Evolutionary conservation across 1,140 invertebrate genomes (phyloP).

Genomic region (Psilanteris sp.): DNA sequence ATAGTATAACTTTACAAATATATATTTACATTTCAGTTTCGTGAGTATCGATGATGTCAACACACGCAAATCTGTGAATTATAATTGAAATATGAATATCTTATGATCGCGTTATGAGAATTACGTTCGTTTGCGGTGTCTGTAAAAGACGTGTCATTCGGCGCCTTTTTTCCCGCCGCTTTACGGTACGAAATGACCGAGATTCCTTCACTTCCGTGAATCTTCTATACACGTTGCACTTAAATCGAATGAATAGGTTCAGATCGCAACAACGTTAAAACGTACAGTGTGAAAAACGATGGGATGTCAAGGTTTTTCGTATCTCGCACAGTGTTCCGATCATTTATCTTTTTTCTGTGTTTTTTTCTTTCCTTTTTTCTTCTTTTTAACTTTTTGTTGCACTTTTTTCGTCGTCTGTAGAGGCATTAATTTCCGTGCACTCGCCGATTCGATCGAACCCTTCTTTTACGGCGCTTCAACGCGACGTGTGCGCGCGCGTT

Average conservation of each 20-base stretch:
- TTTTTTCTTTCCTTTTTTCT: not conserved
- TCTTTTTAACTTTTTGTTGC: constrained; percentile 5
- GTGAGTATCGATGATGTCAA: no score
- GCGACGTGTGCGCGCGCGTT: constrained; percentile 26
- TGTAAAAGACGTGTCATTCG: constrained; percentile 25
- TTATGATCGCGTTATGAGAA: constrained; percentile 10
- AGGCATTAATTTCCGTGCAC: constrained; percentile 56
- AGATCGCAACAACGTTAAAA: constrained; percentile 59
- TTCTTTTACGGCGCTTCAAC: constrained; percentile 28
- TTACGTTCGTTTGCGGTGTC: constrained; percentile 7
- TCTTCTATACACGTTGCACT: constrained; percentile 44
- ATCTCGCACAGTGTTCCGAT: constrained; percentile 39
- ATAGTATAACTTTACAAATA: no score
- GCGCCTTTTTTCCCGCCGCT: constrained; percentile 5
- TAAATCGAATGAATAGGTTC: constrained; percentile 62
- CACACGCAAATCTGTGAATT: no score
- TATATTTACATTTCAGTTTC: no score
- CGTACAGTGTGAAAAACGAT: constrained; percentile 57
- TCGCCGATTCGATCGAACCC: constrained; percentile 43
- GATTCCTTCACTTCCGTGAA: constrained; percentile 46
- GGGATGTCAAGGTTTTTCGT: constrained; percentile 57
- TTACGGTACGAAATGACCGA: constrained; percentile 33
- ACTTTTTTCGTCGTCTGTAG: constrained; percentile 30
- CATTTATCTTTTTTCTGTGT: constrained; percentile 56
- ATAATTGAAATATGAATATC: constrained; percentile 33